These are phyloP conservation scores for Peromyscus melanophrys DNA, from an alignment of 2,797 vertebrate genomes.

Conservation along the genomic window DNA sequence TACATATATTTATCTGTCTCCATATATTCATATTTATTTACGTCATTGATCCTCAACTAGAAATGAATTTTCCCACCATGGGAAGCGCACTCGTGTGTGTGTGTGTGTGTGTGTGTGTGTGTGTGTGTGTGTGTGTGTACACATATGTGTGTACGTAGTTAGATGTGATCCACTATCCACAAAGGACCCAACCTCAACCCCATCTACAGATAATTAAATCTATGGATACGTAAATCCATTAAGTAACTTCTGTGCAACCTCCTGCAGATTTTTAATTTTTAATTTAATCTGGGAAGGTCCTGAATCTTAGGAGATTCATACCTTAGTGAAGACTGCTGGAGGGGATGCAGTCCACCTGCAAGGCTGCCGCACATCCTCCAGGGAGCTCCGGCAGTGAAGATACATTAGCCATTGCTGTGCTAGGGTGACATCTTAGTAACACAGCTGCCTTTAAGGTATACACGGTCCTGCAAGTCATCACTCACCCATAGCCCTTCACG, in stretches of 20 bases:
- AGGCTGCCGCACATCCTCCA: neutral
- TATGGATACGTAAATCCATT: neutral
- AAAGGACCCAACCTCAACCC: neutral
- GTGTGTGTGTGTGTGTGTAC: neutral
- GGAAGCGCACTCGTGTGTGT: fast-evolving
- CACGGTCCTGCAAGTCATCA: neutral
- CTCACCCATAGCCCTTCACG: neutral
- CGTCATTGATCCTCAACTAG: neutral
- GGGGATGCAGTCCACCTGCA: neutral
- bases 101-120: neutral
- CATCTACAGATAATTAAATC: neutral
- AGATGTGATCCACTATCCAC: neutral
- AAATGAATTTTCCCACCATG: neutral
- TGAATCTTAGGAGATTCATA: neutral
- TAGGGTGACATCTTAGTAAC: neutral
- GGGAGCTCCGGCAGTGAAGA: neutral
- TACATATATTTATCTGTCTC: neutral
- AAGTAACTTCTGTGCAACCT: neutral
- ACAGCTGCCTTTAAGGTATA: neutral
- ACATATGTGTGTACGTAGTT: neutral
- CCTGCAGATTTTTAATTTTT: neutral
- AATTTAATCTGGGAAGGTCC: neutral
- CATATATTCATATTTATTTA: neutral
- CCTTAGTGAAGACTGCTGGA: neutral
- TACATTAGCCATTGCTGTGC: neutral